A percentile compares a stretch with the other conserved stretches of the same genome.
Conservation (phyloP, 1,140 invertebrate genomes). For the Phthorimaea operculella region DNA sequence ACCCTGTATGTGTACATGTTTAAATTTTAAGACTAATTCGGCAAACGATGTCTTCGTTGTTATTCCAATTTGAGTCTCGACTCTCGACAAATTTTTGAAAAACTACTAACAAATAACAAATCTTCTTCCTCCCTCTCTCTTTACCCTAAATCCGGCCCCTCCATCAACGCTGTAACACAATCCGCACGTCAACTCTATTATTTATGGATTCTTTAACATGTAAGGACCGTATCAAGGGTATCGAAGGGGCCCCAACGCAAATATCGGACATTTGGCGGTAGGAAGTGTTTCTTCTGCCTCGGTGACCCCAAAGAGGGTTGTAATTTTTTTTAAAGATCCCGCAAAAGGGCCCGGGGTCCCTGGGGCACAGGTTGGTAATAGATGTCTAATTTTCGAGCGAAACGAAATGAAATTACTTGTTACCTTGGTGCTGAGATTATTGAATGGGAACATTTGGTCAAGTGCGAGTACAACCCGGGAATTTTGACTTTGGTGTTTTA, state of each 20-base stretch:
- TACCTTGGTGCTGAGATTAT: too few relatives aligned
- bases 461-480: too few relatives aligned
- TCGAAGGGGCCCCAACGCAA: constrained; percentile 25
- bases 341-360: constrained; percentile 2
- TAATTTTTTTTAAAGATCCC: constrained; percentile 22
- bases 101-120: not conserved
- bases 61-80: too few relatives aligned
- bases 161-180: constrained; percentile 37
- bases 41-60: too few relatives aligned
- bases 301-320: constrained; percentile 40
- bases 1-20: too few relatives aligned
- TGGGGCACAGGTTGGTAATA: constrained; percentile 5
- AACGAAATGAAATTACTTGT: not conserved
- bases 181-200: constrained; percentile 66
- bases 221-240: constrained; percentile 40
- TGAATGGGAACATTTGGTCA: too few relatives aligned
- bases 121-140: too few relatives aligned
- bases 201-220: constrained; percentile 68
- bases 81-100: too few relatives aligned
- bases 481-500: too few relatives aligned
- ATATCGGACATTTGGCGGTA: constrained; percentile 57
- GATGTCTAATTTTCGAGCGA: not conserved
- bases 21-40: too few relatives aligned
- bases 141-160: not conserved
- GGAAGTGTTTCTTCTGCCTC: constrained; percentile 60